These are phyloP conservation scores for Cyprinodon brontotheroides DNA, from an alignment of 2,113 vertebrate genomes.

Conservation along the genomic window DNA sequence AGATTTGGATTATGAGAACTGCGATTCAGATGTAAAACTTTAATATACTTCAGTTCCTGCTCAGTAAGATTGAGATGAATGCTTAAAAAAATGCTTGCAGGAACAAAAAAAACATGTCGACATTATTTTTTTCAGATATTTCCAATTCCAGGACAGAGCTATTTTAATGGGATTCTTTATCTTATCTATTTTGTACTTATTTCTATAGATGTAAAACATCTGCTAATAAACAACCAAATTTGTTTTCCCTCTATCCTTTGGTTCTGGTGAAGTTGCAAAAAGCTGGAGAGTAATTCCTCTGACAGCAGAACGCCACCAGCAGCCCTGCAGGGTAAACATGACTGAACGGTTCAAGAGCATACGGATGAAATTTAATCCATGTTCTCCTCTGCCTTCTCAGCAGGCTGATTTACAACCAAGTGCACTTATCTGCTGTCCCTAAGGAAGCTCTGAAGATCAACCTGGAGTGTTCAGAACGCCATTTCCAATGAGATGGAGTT, in stretches of 20 bases:
- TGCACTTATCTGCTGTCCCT: slow-evolving; percentile 25
- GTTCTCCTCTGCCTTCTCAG: slow-evolving; percentile 39
- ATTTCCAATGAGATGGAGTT: not conserved
- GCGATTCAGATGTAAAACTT: no score
- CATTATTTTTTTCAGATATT: not conserved
- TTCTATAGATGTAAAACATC: not conserved
- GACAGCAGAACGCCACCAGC: slow-evolving; percentile 57
- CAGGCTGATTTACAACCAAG: slow-evolving; percentile 47
- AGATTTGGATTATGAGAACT: not conserved
- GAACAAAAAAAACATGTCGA: not conserved
- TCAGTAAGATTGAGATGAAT: no score
- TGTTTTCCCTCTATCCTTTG: slow-evolving; percentile 5
- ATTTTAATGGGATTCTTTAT: not conserved
- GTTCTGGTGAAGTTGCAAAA: slow-evolving; percentile 5
- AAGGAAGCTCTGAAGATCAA: slow-evolving; percentile 7
- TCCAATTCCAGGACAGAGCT: not conserved
- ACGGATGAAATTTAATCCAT: slow-evolving; percentile 40
- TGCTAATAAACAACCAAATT: not conserved
- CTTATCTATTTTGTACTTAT: not conserved
- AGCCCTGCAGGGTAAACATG: slow-evolving; percentile 26
- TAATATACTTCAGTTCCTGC: no score
- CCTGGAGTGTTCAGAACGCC: slow-evolving; percentile 1
- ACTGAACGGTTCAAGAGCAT: slow-evolving; percentile 43
- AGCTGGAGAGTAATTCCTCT: slow-evolving; percentile 49
- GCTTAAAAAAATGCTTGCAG: no score